These are phyloP conservation scores for Albula goreensis DNA, from an alignment of 2,113 vertebrate genomes.

Conservation along the genomic window DNA sequence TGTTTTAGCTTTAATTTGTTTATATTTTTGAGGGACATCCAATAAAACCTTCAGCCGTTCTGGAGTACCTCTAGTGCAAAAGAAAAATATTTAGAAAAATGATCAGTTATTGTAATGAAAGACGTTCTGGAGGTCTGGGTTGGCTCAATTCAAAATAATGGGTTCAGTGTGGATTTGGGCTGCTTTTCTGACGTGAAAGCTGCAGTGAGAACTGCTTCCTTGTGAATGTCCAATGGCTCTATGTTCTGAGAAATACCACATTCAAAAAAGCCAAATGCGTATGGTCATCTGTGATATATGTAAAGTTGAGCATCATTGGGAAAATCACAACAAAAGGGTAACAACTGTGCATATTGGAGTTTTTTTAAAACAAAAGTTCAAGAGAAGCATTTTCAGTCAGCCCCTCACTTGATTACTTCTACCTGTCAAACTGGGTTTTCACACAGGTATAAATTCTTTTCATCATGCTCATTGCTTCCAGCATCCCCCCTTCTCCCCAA, in stretches of 20 bases:
- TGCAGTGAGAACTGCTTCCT: neutral
- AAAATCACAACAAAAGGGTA: neutral
- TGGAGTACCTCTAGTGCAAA: neutral
- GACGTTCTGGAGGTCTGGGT: neutral
- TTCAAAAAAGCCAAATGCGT: neutral
- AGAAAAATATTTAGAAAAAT: neutral
- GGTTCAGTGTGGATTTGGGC: neutral
- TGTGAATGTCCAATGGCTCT: neutral
- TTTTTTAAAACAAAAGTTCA: no score
- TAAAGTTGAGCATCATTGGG: neutral
- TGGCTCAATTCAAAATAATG: neutral
- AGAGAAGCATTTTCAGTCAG: no score
- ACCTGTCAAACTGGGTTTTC: no score
- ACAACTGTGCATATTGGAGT: neutral
- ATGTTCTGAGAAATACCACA: neutral
- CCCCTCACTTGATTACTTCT: no score
- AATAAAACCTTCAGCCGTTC: no score
- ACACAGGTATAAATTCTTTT: no score
- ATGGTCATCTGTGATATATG: neutral
- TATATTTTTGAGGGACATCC: no score
- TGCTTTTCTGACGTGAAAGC: neutral
- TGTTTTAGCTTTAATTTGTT: neutral
- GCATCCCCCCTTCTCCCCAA: no score
- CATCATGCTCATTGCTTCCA: no score
- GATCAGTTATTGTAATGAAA: neutral